Evolutionary conservation across 2,113 vertebrate species (phyloP), one percentile per base, ranked within the genome.

Genomic region (Cyprinodon variegatus): DNA sequence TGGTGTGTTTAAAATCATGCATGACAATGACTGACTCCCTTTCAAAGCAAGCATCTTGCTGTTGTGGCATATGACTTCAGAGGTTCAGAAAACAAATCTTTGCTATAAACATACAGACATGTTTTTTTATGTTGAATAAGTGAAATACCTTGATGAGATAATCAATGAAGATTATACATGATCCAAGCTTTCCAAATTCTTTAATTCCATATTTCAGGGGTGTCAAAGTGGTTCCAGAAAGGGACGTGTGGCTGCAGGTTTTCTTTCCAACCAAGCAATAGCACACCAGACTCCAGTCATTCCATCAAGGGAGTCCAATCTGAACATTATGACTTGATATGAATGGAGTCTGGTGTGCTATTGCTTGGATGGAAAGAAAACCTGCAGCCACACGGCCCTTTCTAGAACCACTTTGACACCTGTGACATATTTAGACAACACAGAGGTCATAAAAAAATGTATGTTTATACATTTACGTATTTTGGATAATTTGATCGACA

Each of bases 171-270:
- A 70, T 29, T 12, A 38, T n/a, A n/a, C 62, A 17, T 17, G 12
- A 38, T 46, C 15, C 59, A 45, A 20, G 46, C 39, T 82, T 83
- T 71, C 37, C 14, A 29, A 61, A 40, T 67, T 70, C 53, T 70
- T 48, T 53, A 57, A 68, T 57, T 61, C 65, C 69, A 61, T 39
- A 69, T 9, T 59, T 10, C 29, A 29, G 29, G 29, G 29, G 29
- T 29, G 29, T 29, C 29, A 29, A 29, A 29, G 29, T 29, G 29
- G 29, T 29, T 29, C 29, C 29, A 29, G 29, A 29, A 29, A 29
- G 29, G 29, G 29, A 29, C 29, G 29, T 29, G 29, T 29, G 29
- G 29, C 29, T 29, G 29, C 29, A 29, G 29, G 29, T 29, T 29
- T 29, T 29, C 29, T 29, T 29, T 29, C 29, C 29, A 29, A 29